Base-by-base conservation (phyloP, 2,797 vertebrate genomes). In the Paratrypauchen microcephalus region DNA sequence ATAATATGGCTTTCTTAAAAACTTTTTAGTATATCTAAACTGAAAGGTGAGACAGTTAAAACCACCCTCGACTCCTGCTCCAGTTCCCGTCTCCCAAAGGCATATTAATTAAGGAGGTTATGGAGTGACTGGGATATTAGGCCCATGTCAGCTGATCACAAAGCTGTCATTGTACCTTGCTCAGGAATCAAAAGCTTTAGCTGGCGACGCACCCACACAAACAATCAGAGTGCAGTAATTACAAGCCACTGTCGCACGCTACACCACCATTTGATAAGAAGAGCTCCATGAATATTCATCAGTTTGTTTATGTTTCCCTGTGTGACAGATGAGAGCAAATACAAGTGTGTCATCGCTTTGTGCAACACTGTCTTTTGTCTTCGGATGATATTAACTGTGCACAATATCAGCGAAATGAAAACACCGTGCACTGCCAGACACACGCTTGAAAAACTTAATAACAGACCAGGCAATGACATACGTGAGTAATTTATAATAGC, bases 231-330 rank as follows among this genome's bases (percentile, higher is more conserved):
- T 26, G 56, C 72, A 72, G 77, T 83, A 83, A 85, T 88, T 83
- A 87, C 76, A 69, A 69, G 63, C 75, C 57, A 72, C 74, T 71
- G 70, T 73, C 0, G 18, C 66, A 76, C 13, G 77, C 67, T 68
- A 77, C 58, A 70, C 72, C 77, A 77, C 69, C 74, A 71, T 78
- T 85, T 9, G 60, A 81, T 75, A 74, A 79, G 72, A 66, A 64
- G 78, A 85, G 82, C 72, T 68, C 70, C 69, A 72, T 87, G 73
- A 82, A 88, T 88, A 88, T 87, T 88, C 76, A 86, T 85, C 61
- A 23, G 59, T 79, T 78, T 77, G 79, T 86, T 86, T 81, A 77
- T 71, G 73, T 69, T 36, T 85, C 59, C 41, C 55, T 11, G 64
- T 26, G 74, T 78, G 81, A 82, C 58, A 82, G 67, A 84, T 65